Percentiles rank a stretch among this genome's conserved stretches.
These are phyloP conservation scores for Habrosyne pyritoides DNA, from an alignment of 2,888 invertebrate species.

Conservation along the genomic window DNA sequence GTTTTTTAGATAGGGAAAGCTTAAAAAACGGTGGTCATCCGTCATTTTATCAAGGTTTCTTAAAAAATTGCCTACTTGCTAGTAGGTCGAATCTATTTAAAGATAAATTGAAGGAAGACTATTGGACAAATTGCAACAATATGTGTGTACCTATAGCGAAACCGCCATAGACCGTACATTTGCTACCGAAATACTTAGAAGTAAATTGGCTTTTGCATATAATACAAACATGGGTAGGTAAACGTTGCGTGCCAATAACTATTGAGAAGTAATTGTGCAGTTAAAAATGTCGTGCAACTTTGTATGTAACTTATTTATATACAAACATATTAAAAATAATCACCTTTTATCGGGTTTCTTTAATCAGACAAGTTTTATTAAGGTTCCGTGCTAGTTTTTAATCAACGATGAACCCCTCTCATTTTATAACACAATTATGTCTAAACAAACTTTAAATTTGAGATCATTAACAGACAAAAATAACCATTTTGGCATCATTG, in stretches of 20 bases:
- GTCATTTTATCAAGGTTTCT: too few relatives aligned
- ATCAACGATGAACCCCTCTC: not conserved
- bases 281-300: conserved; percentile 17
- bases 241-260: not conserved
- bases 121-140: too few relatives aligned
- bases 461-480: not conserved
- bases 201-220: not conserved
- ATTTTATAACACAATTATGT: not conserved
- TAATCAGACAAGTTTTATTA: conserved; percentile 30
- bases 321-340: conserved; percentile 26
- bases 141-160: too few relatives aligned
- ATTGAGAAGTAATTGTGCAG: conserved; percentile 11
- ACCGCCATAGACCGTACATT: not conserved
- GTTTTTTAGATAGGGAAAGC: too few relatives aligned
- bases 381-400: not conserved
- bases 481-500: too few relatives aligned
- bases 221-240: not conserved
- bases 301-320: conserved; percentile 17
- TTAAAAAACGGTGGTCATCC: too few relatives aligned
- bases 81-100: too few relatives aligned
- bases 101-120: too few relatives aligned
- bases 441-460: not conserved
- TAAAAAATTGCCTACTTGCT: too few relatives aligned
- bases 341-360: conserved; percentile 25
- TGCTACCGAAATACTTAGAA: not conserved